phyloP scores from a whole-genome alignment of 1,140 invertebrate genomes.

The Pachypsylla venusta region DNA sequence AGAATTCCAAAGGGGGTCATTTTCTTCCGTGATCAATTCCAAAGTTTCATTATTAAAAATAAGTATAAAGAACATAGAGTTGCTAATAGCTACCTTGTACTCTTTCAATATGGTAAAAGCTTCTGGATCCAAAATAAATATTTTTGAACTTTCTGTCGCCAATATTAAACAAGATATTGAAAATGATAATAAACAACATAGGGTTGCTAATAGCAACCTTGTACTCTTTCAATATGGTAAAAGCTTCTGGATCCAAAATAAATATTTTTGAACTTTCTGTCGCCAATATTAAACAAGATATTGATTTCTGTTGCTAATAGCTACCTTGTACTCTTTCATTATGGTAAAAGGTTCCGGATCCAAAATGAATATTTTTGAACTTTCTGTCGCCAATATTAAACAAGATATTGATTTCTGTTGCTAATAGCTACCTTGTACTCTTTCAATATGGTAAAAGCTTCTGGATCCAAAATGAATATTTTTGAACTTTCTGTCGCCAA shows the following conservation, averaged over 20 bases:
- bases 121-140: constrained; percentile 75
- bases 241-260: constrained; percentile 74
- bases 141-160: constrained; percentile 68
- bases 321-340: constrained; percentile 28
- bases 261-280: constrained; percentile 73
- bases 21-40: too few species aligned
- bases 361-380: constrained; percentile 61
- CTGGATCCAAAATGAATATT: constrained; percentile 71
- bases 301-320: constrained; percentile 35
- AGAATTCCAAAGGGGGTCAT: too few species aligned
- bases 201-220: constrained; percentile 16
- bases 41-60: too few species aligned
- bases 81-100: constrained; percentile 19
- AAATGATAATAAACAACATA: too few species aligned
- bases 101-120: constrained; percentile 53
- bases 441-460: constrained; percentile 56
- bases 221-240: constrained; percentile 42
- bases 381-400: constrained; percentile 75
- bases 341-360: constrained; percentile 75
- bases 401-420: too few species aligned
- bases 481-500: constrained; percentile 74
- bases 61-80: too few species aligned
- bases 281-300: constrained; percentile 70
- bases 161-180: constrained; percentile 79
- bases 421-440: constrained; percentile 23